Conservation (phyloP, 2,797 vertebrate genomes). For the Nyctibius grandis region DNA sequence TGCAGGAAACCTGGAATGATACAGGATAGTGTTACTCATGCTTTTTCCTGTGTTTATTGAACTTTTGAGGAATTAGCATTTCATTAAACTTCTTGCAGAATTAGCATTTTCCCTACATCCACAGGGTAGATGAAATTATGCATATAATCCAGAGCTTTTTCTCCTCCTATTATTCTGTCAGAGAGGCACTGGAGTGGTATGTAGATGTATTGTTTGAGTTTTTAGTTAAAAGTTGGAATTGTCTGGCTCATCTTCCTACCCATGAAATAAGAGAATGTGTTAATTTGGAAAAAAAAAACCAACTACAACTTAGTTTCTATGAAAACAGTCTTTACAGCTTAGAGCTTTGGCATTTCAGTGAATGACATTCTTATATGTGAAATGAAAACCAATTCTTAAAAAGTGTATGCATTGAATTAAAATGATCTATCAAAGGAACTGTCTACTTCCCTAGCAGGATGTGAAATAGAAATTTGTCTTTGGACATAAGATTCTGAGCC, state of each 20-base stretch:
- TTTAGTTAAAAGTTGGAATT: background rate
- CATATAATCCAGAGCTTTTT: background rate
- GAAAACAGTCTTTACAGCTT: background rate
- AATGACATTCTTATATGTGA: background rate
- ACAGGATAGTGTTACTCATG: background rate
- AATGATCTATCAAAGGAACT: constrained; percentile 8
- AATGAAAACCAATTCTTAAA: constrained; percentile 5
- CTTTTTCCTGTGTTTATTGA: background rate
- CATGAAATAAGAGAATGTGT: background rate
- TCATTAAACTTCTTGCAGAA: background rate
- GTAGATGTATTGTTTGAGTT: background rate
- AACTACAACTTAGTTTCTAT: background rate
- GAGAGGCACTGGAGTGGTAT: no score
- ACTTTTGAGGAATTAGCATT: background rate
- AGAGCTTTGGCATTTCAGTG: background rate
- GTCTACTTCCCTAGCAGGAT: background rate
- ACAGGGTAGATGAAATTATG: background rate
- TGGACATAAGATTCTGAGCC: background rate
- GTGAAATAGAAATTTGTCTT: constrained; percentile 3
- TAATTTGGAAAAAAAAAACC: background rate
- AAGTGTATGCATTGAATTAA: background rate
- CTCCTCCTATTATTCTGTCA: background rate
- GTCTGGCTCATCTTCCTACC: background rate
- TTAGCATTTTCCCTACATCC: background rate
- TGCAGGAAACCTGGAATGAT: background rate